Conservation (phyloP, 1,140 invertebrate genomes). For the Euura saliciscinereae region DNA sequence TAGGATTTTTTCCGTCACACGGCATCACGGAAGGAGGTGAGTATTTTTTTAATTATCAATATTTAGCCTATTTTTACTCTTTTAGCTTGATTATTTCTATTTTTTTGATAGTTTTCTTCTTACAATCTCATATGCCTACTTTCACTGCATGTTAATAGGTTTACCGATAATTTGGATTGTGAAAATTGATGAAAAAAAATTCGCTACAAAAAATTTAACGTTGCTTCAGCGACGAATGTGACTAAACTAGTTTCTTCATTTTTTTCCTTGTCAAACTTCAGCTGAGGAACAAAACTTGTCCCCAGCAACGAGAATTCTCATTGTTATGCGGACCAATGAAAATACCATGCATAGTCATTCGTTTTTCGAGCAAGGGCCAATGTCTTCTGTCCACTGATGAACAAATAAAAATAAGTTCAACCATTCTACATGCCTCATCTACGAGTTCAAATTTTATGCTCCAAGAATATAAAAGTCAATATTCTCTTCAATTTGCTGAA, state of each 20-base stretch:
- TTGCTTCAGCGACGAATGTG: too few relatives aligned
- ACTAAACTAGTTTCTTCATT: too few relatives aligned
- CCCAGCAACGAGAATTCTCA: background rate
- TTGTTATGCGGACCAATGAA: background rate
- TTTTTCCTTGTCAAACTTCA: background rate
- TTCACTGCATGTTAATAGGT: background rate
- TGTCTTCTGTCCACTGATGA: too few relatives aligned
- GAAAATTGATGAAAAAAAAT: too few relatives aligned
- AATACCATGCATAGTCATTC: background rate
- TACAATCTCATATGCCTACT: background rate
- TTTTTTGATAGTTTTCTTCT: background rate
- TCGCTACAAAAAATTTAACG: too few relatives aligned
- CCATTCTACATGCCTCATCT: too few relatives aligned
- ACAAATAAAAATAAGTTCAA: too few relatives aligned
- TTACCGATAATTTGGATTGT: too few relatives aligned
- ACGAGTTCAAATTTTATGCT: too few relatives aligned
- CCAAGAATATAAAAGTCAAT: too few relatives aligned
- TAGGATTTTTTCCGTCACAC: conserved; percentile 50
- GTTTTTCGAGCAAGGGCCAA: too few relatives aligned
- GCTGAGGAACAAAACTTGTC: background rate
- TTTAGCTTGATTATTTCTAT: background rate
- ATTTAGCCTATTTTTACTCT: background rate
- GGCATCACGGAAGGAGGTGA: conserved; percentile 37
- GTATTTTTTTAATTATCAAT: background rate
- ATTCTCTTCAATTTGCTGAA: too few relatives aligned